Percentiles rank a stretch among this genome's conserved stretches.
Conservation (phyloP, 2,797 vertebrate species). For the Capromys pilorides region DNA sequence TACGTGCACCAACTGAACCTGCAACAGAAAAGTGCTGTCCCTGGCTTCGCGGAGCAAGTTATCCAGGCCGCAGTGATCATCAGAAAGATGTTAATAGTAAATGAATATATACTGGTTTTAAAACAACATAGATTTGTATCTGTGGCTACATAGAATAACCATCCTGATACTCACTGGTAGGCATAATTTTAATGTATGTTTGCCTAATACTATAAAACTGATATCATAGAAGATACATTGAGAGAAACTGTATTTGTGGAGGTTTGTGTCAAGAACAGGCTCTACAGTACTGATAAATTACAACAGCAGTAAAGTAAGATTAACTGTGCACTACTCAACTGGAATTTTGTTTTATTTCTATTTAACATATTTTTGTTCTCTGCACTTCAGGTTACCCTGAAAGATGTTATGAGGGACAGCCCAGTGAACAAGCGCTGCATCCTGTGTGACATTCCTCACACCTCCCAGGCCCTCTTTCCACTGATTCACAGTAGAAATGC, state of each 20-base stretch:
- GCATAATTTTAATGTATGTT: not conserved
- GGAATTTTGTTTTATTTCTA: not conserved
- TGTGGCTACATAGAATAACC: not conserved
- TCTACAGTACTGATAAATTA: conserved; percentile 26
- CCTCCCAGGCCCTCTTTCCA: not conserved
- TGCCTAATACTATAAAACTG: not conserved
- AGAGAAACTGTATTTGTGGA: conserved; percentile 2
- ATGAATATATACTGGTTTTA: not conserved
- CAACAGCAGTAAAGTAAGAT: not conserved
- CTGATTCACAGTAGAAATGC: not conserved
- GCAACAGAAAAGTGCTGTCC: not conserved
- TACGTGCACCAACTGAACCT: not conserved
- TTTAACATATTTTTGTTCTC: not conserved
- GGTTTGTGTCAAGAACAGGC: not conserved
- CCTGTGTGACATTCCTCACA: not conserved
- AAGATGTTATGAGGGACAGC: not conserved
- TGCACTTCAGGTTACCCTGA: not conserved
- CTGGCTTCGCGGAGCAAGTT: not conserved
- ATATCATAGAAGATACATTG: not conserved
- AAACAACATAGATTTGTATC: not conserved
- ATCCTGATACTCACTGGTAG: not conserved
- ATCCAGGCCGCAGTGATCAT: not conserved
- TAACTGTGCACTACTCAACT: not conserved
- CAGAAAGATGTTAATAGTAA: not conserved
- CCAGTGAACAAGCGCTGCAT: not conserved